phyloP scores from a whole-genome alignment of 2,888 invertebrate species.

The Pelosia muscerda region DNA sequence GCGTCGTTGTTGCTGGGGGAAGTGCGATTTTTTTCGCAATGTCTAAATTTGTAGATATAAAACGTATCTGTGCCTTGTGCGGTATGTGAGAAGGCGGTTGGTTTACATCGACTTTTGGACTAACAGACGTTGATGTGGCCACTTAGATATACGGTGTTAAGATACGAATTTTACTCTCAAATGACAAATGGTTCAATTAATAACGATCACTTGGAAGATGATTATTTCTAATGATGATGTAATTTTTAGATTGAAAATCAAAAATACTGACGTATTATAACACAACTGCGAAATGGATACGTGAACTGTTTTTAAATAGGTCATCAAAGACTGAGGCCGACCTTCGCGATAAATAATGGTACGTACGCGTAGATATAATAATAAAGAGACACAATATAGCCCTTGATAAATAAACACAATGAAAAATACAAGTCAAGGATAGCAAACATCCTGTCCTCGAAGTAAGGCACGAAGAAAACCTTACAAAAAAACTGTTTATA shows the following conservation, averaged over 20 bases:
- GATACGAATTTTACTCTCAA: neutral
- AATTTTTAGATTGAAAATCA: neutral
- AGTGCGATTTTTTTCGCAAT: constrained; percentile 45
- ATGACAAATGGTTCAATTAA: neutral
- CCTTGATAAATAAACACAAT: constrained; percentile 11
- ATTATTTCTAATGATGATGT: neutral
- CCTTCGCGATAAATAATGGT: constrained; percentile 2
- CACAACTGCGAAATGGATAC: neutral
- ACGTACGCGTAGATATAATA: neutral
- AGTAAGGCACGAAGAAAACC: constrained; percentile 9
- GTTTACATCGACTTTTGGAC: constrained; percentile 32
- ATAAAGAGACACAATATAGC: constrained; percentile 2
- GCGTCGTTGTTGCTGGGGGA: constrained; percentile 54
- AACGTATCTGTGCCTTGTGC: constrained; percentile 34
- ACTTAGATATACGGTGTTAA: constrained; percentile 20
- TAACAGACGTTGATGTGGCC: constrained; percentile 20
- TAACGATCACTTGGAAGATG: neutral
- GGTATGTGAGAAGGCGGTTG: constrained; percentile 25
- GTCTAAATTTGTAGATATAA: constrained; percentile 34
- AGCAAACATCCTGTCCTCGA: neutral
- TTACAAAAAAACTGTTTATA: constrained; percentile 23
- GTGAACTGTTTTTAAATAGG: constrained; percentile 1
- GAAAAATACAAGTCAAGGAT: constrained; percentile 1
- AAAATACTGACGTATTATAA: neutral
- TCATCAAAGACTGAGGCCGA: neutral